Base-by-base conservation (phyloP, 2,888 invertebrate genomes). In the Drosophila neoperkinsi region DNA sequence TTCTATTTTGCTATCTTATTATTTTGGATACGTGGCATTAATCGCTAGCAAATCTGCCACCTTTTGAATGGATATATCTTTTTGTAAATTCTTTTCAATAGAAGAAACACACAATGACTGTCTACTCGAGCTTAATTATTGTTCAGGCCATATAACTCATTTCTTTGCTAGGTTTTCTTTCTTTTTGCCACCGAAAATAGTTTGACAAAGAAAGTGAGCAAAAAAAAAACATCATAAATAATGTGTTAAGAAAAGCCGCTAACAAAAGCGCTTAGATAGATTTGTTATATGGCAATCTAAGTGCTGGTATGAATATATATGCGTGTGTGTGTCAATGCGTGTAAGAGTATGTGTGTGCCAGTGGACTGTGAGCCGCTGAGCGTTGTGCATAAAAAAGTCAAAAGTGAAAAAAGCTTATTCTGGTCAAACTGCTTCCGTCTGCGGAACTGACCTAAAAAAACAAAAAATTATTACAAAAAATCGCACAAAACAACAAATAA, bases 401-500 rank as follows among this genome's bases (percentile, higher is more conserved):
- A 79, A 72, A 86, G 84, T 81, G 81, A 74, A 79, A 85, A 80
- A 83, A 88, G 79, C 86, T 74, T 75, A 84, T 88, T 88, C 82
- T 88, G 77, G 88, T 88, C 85, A 82, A 85, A 82, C 84, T 73
- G 74, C 81, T 88, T 84, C 87, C 82, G 84, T 86, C 76, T 86
- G 82, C 71, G 74, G 76, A 88, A 82, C 82, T 87, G 87, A 87
- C 87, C 87, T 75, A 88, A 77, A 87, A 87, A 82, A 86, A 82
- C 70, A 73, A 70, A 68, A 82, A 85, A 80, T 74, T 82, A 84
- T 87, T 83, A 88, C n/a, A 38, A 55, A 76, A 84, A 83, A 74
- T 77, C 68, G 74, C 73, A 61, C 63, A 58, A 58, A 67, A 57
- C 56, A 75, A 69, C 56, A 76, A 76, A 72, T 69, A 77, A 67